Percentiles rank a stretch among this genome's conserved stretches.
These are phyloP conservation scores for Phalloptychus januarius DNA, from an alignment of 2,797 vertebrate species.

Conservation along the genomic window DNA sequence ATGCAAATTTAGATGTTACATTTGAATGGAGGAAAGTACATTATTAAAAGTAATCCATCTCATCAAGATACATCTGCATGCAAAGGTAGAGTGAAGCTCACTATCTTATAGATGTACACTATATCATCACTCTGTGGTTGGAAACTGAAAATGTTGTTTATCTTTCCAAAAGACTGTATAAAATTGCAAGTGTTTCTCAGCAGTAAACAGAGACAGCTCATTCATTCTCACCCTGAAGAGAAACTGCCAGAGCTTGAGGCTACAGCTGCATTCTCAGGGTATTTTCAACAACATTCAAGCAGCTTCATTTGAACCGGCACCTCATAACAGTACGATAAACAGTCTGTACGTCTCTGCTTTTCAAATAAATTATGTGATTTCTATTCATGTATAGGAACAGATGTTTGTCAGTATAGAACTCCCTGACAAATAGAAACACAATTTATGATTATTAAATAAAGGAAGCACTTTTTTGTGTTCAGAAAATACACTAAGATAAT, in stretches of 20 bases:
- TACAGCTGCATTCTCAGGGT: constrained; percentile 57
- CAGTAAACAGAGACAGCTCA: constrained; percentile 46
- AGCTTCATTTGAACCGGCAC: constrained; percentile 52
- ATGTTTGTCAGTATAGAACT: constrained; percentile 26
- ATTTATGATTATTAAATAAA: constrained; percentile 24
- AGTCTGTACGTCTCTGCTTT: constrained; percentile 44
- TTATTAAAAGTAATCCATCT: neutral
- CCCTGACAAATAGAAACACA: constrained; percentile 30
- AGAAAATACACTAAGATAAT: constrained; percentile 18
- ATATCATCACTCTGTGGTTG: neutral
- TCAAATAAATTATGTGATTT: constrained; percentile 48
- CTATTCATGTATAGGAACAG: constrained; percentile 27
- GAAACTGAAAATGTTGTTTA: constrained; percentile 22
- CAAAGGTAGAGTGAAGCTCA: neutral
- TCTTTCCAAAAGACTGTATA: constrained; percentile 19
- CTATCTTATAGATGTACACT: constrained; percentile 3
- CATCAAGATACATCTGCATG: neutral
- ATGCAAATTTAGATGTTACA: neutral
- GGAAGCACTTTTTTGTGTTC: constrained; percentile 18
- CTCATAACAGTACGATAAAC: constrained; percentile 48
- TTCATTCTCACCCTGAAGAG: constrained; percentile 43
- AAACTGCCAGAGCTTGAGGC: constrained; percentile 46
- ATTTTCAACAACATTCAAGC: constrained; percentile 51
- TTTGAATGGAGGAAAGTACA: neutral
- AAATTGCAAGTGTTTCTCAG: constrained; percentile 37